phyloP scores from a whole-genome alignment of 2,113 vertebrate species.

The Elgaria multicarinata region DNA sequence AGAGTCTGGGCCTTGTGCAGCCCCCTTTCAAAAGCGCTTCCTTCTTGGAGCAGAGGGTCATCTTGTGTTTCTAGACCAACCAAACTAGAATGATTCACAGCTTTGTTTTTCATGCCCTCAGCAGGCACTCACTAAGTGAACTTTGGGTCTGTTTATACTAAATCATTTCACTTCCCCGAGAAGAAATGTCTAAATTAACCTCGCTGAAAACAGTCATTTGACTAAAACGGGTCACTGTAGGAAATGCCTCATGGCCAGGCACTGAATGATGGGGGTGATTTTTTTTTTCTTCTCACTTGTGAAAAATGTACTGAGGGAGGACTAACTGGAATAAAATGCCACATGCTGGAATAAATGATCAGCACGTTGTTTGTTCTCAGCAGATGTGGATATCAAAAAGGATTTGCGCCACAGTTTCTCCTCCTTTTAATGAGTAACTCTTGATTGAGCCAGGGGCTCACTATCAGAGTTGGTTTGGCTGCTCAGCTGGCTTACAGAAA shows the following conservation, averaged over 20 bases:
- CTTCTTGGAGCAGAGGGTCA: neutral
- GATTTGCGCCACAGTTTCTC: constrained; percentile 5
- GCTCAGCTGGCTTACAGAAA: neutral
- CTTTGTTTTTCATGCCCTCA: constrained; percentile 37
- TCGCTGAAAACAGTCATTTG: constrained; percentile 9
- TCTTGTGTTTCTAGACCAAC: neutral
- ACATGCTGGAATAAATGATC: neutral
- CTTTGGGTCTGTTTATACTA: neutral
- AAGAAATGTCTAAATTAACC: constrained; percentile 21
- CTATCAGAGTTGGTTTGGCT: neutral
- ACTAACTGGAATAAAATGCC: neutral
- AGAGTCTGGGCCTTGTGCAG: neutral
- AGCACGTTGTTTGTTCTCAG: neutral
- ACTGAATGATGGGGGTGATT: neutral
- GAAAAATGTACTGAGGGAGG: constrained; percentile 5
- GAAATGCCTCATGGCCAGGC: neutral
- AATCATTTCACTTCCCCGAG: constrained; percentile 2
- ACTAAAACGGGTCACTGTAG: constrained; percentile 14
- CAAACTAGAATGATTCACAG: constrained; percentile 18
- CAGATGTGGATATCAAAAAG: neutral
- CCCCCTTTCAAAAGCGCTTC: neutral
- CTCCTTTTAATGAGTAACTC: constrained; percentile 10
- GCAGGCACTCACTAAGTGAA: neutral
- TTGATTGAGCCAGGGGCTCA: neutral
- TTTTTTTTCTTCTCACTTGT: constrained; percentile 22